Percentiles rank a stretch among this genome's conserved stretches.
Conservation (phyloP, 2,888 invertebrate species). For the Catonia carolina region DNA sequence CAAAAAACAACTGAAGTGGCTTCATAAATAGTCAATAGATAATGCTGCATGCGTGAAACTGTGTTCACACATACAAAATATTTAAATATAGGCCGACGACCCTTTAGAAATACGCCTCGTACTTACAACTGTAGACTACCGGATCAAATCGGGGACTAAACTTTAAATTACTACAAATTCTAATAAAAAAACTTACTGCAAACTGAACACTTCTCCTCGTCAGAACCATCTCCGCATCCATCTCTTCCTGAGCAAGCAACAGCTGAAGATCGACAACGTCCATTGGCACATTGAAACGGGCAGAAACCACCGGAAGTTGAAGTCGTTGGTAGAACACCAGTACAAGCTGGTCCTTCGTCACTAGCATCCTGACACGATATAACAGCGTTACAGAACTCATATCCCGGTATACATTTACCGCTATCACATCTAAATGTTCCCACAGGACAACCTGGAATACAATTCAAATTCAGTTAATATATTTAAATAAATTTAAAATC, state of each 20-base stretch:
- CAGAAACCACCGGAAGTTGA: constrained; percentile 52
- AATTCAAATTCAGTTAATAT: constrained; percentile 1
- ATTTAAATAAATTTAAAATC: neutral
- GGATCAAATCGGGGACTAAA: too few relatives aligned
- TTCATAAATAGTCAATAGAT: too few relatives aligned
- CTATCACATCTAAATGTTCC: constrained; percentile 79
- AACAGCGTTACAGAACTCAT: constrained; percentile 87
- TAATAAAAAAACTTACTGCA: too few relatives aligned
- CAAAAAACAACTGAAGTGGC: too few relatives aligned
- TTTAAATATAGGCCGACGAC: too few relatives aligned
- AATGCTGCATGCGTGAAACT: too few relatives aligned
- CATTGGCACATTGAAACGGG: constrained; percentile 79
- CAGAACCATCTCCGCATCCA: constrained; percentile 86
- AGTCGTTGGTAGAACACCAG: constrained; percentile 45
- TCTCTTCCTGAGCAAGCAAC: constrained; percentile 85
- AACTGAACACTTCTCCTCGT: constrained; percentile 75
- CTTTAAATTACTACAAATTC: too few relatives aligned
- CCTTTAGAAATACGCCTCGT: too few relatives aligned
- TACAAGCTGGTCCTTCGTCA: constrained; percentile 77
- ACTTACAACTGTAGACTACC: too few relatives aligned
- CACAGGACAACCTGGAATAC: constrained; percentile 57
- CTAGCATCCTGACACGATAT: constrained; percentile 81
- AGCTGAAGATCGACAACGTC: constrained; percentile 80
- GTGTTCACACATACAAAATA: too few relatives aligned
- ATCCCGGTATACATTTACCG: constrained; percentile 82